Evolutionary conservation across 2,888 invertebrate genomes (phyloP).

Genomic region (Cremastobaeus sp.): DNA sequence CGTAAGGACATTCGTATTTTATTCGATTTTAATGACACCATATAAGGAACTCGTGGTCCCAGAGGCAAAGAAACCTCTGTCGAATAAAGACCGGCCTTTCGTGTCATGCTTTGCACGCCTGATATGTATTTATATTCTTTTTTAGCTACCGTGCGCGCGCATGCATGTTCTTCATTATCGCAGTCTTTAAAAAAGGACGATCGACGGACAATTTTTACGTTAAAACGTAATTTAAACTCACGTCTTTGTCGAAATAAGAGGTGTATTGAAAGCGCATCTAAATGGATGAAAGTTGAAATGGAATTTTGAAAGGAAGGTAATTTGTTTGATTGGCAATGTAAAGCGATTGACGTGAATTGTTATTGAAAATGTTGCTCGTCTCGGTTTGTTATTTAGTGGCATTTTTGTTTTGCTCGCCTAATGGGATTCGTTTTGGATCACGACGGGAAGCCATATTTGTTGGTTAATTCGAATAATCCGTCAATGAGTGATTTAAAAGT

Average conservation of each 20-base stretch:
- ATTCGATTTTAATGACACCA: slow-evolving; percentile 54
- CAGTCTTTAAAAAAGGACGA: not conserved
- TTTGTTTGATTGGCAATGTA: no score
- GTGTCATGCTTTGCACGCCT: slow-evolving; percentile 23
- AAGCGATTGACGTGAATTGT: no score
- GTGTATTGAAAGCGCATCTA: not conserved
- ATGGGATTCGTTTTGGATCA: no score
- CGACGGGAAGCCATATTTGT: slow-evolving; percentile 29
- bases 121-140: slow-evolving; percentile 39
- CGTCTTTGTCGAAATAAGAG: no score
- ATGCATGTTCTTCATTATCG: slow-evolving; percentile 27
- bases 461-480: slow-evolving; percentile 41
- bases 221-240: no score
- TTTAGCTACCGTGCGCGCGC: slow-evolving; percentile 35
- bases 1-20: slow-evolving; percentile 45
- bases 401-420: no score
- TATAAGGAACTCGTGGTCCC: slow-evolving; percentile 36
- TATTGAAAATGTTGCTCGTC: no score
- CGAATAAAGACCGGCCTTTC: slow-evolving; percentile 35
- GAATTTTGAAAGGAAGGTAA: no score
- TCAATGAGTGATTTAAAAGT: slow-evolving; percentile 40
- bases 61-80: slow-evolving; percentile 12
- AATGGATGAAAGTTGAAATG: no score
- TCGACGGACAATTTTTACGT: slow-evolving; percentile 12
- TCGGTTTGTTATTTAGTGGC: no score